Base-by-base conservation (phyloP, 2,888 invertebrate species). In the Zaprionus bogoriensis region DNA sequence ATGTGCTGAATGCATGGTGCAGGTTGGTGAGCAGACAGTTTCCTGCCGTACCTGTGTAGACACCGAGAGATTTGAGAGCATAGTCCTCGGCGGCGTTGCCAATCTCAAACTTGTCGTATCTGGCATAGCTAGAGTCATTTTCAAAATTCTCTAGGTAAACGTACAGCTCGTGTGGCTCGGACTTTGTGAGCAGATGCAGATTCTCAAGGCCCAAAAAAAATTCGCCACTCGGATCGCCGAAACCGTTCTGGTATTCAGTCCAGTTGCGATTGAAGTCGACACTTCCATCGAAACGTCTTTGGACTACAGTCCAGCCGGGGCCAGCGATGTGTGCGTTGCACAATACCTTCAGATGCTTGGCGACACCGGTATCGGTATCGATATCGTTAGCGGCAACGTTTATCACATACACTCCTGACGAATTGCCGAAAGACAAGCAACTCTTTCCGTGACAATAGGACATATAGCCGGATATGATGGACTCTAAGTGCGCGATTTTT, bases 291-390 rank as follows among this genome's bases (percentile, higher is more conserved):
- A 47, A 4, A 1, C 59, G 67, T 4, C 30, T 46, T 7, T 65
- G 67, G 6, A 67, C 9, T 0, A 66, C 42, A 4, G 12, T 52
- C 57, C 52, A 66, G 4, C 47, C 63, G 10, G 51, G 38, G 17
- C 55, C 63, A 1, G 25, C 25, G 14, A 59, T 30, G 9, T 9
- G 28, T 20, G 27, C 51, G 12, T 51, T 41, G 14, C 41, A 41
- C 19, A 41, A 19, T 22, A 38, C 50, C 5, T 27, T 20, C 19
- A 45, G 27, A 0, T 30, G 38, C 2, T 22, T 3, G 10, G n/a
- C 7, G 9, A 14, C 9, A 32, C 32, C 32, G 7, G 14, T 7
- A 4, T 14, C 17, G 17, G 27, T 14, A 1, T 17, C 22, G 9
- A 45, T 7, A 3, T 12, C 3, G 12, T n/a, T n/a, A n/a, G n/a